These are phyloP conservation scores for Odontomachus brunneus DNA, from an alignment of 1,140 invertebrate species.

Conservation along the genomic window DNA sequence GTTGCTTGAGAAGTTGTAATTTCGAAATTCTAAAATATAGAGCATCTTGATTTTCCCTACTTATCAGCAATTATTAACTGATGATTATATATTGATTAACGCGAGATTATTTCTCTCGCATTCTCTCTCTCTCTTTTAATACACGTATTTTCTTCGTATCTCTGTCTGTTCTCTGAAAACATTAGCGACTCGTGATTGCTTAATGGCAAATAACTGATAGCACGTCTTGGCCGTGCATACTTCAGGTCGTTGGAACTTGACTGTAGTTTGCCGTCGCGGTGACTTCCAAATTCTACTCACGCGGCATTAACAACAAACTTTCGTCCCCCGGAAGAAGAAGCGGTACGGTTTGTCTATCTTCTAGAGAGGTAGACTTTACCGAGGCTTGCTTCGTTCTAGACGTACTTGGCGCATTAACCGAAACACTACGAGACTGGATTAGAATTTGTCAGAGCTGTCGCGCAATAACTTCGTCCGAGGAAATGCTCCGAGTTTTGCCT, in stretches of 20 bases:
- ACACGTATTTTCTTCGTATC: too few relatives aligned
- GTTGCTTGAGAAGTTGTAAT: too few relatives aligned
- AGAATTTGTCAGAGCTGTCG: slow-evolving; percentile 56
- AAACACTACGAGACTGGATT: slow-evolving; percentile 47
- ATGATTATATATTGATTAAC: too few relatives aligned
- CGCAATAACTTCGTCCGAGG: slow-evolving; percentile 42
- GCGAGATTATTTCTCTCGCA: too few relatives aligned
- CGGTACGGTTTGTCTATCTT: slow-evolving; percentile 44
- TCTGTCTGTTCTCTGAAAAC: background rate
- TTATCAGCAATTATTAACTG: too few relatives aligned
- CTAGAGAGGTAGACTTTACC: slow-evolving; percentile 44
- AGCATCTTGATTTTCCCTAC: too few relatives aligned
- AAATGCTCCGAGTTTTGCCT: slow-evolving; percentile 48
- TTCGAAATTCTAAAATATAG: too few relatives aligned
- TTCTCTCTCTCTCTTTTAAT: too few relatives aligned
- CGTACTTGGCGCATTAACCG: slow-evolving; percentile 53
- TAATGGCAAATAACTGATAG: slow-evolving; percentile 2
- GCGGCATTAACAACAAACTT: slow-evolving; percentile 51
- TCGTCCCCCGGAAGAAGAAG: slow-evolving; percentile 18
- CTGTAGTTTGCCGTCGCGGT: background rate
- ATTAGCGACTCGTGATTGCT: background rate
- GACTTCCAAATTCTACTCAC: slow-evolving; percentile 45
- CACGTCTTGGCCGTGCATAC: background rate
- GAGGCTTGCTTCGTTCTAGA: slow-evolving; percentile 42
- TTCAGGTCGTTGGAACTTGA: slow-evolving; percentile 14